Base-by-base conservation (phyloP, 1,140 invertebrate species). In the Pectinophora gossypiella region DNA sequence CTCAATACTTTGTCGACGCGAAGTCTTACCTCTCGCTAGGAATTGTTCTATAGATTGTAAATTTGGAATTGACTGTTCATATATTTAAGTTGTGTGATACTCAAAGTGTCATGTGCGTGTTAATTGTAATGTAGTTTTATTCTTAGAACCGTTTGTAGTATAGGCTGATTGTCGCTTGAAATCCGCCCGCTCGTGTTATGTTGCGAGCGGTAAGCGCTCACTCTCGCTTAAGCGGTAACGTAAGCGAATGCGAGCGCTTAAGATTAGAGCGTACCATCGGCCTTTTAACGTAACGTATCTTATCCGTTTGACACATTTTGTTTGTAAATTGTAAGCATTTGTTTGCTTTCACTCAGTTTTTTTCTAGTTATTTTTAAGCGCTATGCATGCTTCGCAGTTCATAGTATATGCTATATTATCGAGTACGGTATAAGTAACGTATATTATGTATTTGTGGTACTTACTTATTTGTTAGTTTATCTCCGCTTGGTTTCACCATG, bases 241-340 rank as follows among this genome's bases (percentile, higher is more conserved):
- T n/a, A n/a, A n/a, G n/a, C n/a, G n/a, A n/a, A n/a, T n/a, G n/a
- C n/a, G n/a, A n/a, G n/a, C n/a, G n/a, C n/a, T n/a, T n/a, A n/a
- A n/a, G n/a, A n/a, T n/a, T n/a, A n/a, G n/a, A n/a, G n/a, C n/a
- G n/a, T n/a, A n/a, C n/a, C n/a, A n/a, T n/a, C n/a, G n/a, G n/a
- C n/a, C n/a, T 64, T 48, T 62, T 62, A 52, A 42, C 42, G 53
- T 50, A 51, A 54, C 12, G 63, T 61, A 57, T 67, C 61, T 59
- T 68, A 67, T 66, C 62, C 23, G 52, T 59, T 69, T 68, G 44
- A 38, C 38, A 58, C 44, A 61, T 65, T 64, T 72, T 70, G n/a
- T 68, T 81, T 86, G 81, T 86, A 81, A 86, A 86, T 86, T 86
- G 83, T 86, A 87, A 87, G 83, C 83, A 85, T 87, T 85, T 87